A percentile compares a stretch with the other conserved stretches of the same genome.
These are phyloP conservation scores for Vidua chalybeata DNA, from an alignment of 2,113 vertebrate genomes.

Conservation along the genomic window DNA sequence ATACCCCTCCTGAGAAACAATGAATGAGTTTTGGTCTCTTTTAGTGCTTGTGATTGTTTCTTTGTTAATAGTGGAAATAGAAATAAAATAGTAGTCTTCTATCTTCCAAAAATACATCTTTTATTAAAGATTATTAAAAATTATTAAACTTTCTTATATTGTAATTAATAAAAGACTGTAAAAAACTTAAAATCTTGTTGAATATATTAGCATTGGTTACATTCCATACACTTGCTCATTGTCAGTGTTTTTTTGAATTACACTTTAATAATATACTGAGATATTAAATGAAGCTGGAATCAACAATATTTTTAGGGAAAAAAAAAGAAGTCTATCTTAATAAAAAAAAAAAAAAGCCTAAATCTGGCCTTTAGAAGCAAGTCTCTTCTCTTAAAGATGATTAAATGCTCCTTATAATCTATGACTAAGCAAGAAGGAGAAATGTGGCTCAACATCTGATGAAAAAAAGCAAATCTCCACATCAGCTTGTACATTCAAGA, in stretches of 20 bases:
- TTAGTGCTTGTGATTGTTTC: not conserved
- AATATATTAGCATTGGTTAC: not conserved
- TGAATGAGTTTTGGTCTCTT: not conserved
- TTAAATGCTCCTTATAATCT: not conserved
- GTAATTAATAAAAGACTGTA: not conserved
- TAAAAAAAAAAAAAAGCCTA: not conserved
- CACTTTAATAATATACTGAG: not conserved
- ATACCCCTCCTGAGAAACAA: not conserved
- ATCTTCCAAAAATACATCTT: not conserved
- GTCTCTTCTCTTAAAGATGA: not conserved
- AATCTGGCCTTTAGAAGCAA: not conserved
- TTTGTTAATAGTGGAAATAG: not conserved
- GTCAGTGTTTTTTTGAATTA: not conserved
- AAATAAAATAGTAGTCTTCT: not conserved
- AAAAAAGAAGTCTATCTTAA: not conserved
- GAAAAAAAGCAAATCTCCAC: not conserved
- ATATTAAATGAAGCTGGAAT: not conserved
- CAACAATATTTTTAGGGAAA: not conserved
- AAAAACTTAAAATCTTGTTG: not conserved
- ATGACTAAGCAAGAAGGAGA: not conserved
- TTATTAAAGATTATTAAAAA: not conserved
- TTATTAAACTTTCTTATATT: not conserved
- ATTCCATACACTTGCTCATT: not conserved
- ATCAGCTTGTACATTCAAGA: not conserved
- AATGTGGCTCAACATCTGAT: not conserved